phyloP scores from a whole-genome alignment of 2,113 vertebrate genomes.

The Osmerus mordax region DNA sequence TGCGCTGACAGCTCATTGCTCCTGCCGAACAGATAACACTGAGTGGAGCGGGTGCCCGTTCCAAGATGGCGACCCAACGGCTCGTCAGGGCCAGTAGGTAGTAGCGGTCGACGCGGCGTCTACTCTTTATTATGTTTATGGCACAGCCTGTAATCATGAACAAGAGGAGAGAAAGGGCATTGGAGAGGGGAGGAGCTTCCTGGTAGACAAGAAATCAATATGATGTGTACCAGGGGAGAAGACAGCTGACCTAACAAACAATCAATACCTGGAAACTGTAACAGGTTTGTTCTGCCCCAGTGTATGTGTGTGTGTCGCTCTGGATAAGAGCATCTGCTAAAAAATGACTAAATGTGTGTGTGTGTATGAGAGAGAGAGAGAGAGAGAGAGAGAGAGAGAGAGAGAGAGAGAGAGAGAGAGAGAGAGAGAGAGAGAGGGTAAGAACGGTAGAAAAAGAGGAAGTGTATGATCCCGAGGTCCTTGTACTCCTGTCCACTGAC shows the following conservation, averaged over 20 bases:
- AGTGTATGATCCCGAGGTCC: background rate
- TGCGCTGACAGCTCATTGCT: too few relatives aligned
- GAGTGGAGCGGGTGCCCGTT: too few relatives aligned
- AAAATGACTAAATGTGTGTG: background rate
- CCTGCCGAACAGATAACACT: too few relatives aligned
- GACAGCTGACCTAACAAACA: constrained; percentile 35
- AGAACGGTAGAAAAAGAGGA: background rate
- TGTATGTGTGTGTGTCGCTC: constrained; percentile 6
- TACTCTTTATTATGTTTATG: too few relatives aligned
- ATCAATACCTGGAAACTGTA: constrained; percentile 61
- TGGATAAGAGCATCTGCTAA: too few relatives aligned
- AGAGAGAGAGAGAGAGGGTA: background rate
- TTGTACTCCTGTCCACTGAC: background rate
- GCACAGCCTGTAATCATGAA: too few relatives aligned
- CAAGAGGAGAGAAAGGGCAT: background rate
- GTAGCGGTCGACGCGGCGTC: too few relatives aligned
- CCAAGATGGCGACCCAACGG: too few relatives aligned
- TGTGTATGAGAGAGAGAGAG: background rate
- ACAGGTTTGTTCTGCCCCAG: constrained; percentile 12
- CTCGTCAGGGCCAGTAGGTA: too few relatives aligned
- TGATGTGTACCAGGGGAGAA: constrained; percentile 20
- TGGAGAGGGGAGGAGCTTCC: constrained; percentile 22
- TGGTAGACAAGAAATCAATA: constrained; percentile 53
- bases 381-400: background rate
- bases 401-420: background rate